phyloP scores from a whole-genome alignment of 1,140 invertebrate species.

The Charaxes varanes region DNA sequence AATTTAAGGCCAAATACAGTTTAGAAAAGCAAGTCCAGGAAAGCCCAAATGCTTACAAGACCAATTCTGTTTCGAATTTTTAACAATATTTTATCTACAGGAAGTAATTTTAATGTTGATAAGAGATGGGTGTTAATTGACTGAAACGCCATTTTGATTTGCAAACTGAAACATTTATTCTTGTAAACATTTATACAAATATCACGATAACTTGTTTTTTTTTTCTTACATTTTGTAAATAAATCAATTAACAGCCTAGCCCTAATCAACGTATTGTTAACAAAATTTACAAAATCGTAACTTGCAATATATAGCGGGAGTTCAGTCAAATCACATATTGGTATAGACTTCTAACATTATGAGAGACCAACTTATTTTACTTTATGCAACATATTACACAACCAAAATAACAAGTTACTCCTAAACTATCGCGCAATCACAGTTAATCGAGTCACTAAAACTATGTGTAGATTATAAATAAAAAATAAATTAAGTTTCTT shows the following conservation, averaged over 20 bases:
- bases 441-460: slow-evolving; percentile 45
- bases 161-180: slow-evolving; percentile 67
- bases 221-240: slow-evolving; percentile 65
- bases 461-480: slow-evolving; percentile 31
- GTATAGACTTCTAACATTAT: slow-evolving; percentile 27
- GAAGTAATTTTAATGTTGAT: slow-evolving; percentile 33
- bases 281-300: slow-evolving; percentile 39
- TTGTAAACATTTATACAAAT: slow-evolving; percentile 68
- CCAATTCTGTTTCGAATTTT: slow-evolving; percentile 15
- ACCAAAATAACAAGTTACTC: slow-evolving; percentile 33
- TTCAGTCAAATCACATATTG: slow-evolving; percentile 61
- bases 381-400: slow-evolving; percentile 35
- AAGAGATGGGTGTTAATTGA: slow-evolving; percentile 73
- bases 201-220: slow-evolving; percentile 52
- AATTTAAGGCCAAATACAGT: slow-evolving; percentile 41
- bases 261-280: slow-evolving; percentile 61
- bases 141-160: slow-evolving; percentile 70
- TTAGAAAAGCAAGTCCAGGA: slow-evolving; percentile 44
- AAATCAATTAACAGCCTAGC: slow-evolving; percentile 72
- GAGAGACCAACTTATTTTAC: slow-evolving; percentile 16
- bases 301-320: slow-evolving; percentile 47
- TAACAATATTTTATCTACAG: slow-evolving; percentile 5
- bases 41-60: slow-evolving; percentile 29
- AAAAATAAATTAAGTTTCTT: slow-evolving; percentile 39
- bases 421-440: slow-evolving; percentile 55